These are phyloP conservation scores for Corticium candelabrum DNA, from an alignment of 37 sponge, comb jelly and placozoan genomes.

Conservation along the genomic window DNA sequence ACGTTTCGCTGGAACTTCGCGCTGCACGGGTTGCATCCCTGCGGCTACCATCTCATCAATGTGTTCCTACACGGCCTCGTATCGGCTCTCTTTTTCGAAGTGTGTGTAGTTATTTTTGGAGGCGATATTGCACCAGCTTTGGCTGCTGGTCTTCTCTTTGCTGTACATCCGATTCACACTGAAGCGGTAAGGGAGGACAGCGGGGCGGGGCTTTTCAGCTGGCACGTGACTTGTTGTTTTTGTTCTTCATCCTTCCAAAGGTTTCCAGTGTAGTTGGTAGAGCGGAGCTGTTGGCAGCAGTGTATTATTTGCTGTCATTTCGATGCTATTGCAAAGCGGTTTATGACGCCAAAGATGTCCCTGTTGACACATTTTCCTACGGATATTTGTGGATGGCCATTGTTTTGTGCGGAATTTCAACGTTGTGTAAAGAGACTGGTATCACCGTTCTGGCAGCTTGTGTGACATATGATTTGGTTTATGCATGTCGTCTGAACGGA, in stretches of 20 bases:
- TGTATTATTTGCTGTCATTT: constrained; percentile 66
- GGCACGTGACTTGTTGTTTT: neutral
- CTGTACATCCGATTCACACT: constrained; percentile 88
- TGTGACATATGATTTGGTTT: constrained; percentile 30
- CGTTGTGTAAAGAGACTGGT: constrained; percentile 67
- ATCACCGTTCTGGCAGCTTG: constrained; percentile 55
- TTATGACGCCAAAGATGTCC: neutral
- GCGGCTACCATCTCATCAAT: constrained; percentile 68
- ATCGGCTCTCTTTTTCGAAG: constrained; percentile 29
- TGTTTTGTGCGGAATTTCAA: constrained; percentile 11
- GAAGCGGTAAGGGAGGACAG: constrained; percentile 59
- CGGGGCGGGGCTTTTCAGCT: neutral
- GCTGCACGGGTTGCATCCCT: constrained; percentile 54
- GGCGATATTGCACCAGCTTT: neutral
- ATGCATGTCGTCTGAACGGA: constrained; percentile 9
- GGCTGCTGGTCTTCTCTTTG: constrained; percentile 52
- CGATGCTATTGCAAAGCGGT: constrained; percentile 34
- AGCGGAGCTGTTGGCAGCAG: constrained; percentile 57
- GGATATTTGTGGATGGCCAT: constrained; percentile 9
- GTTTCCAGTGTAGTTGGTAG: constrained; percentile 80
- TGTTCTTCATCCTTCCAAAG: constrained; percentile 13
- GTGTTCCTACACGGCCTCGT: constrained; percentile 43
- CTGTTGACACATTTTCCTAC: neutral
- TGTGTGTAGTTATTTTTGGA: constrained; percentile 2
- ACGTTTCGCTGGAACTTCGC: constrained; percentile 49